These are phyloP conservation scores for Brachionus paranguensis DNA, from an alignment of 1,140 invertebrate species.

Conservation along the genomic window DNA sequence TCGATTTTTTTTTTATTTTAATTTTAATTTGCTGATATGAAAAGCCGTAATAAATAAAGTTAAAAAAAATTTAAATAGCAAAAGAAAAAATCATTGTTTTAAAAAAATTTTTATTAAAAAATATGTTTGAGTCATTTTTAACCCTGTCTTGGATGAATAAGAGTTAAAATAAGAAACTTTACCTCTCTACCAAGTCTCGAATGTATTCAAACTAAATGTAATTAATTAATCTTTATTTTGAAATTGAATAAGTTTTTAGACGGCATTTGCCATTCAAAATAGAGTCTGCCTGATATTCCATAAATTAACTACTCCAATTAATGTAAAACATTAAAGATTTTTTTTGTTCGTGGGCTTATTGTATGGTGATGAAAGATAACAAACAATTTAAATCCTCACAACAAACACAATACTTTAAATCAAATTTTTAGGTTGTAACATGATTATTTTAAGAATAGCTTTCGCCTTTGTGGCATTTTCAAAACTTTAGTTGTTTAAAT, in stretches of 20 bases:
- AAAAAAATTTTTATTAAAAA: too few relatives aligned
- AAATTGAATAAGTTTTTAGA: neutral
- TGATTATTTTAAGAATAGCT: neutral
- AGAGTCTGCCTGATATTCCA: neutral
- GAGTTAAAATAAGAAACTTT: neutral
- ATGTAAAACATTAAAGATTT: neutral
- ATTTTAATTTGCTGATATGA: too few relatives aligned
- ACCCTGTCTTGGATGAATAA: too few relatives aligned
- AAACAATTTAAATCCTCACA: neutral
- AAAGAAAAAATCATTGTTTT: too few relatives aligned
- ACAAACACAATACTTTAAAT: neutral
- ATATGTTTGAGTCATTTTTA: too few relatives aligned
- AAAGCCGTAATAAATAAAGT: too few relatives aligned
- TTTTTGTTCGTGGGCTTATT: neutral
- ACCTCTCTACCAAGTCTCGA: neutral
- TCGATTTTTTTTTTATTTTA: too few relatives aligned
- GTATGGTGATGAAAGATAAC: neutral
- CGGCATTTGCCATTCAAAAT: neutral
- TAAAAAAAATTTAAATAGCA: too few relatives aligned
- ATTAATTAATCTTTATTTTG: neutral
- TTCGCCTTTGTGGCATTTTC: neutral
- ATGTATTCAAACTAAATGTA: neutral
- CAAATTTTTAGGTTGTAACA: neutral
- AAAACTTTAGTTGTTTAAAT: neutral
- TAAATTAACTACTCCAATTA: neutral